Evolutionary conservation across 2,797 vertebrate species (phyloP).

Genomic region (Synaphobranchus kaupii): DNA sequence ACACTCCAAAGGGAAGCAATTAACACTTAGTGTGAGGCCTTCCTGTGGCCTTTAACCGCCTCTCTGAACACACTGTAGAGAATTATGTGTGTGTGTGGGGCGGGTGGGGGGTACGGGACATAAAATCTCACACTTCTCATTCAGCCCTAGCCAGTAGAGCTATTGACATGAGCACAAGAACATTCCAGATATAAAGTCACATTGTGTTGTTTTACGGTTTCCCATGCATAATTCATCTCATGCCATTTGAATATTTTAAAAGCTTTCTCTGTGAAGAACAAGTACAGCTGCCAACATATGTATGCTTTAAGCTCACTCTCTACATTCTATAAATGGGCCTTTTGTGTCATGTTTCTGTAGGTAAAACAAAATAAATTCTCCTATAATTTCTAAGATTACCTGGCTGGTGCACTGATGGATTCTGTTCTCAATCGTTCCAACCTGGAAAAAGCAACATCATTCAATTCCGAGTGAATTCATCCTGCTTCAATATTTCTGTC

Average conservation of each 20-base stretch:
- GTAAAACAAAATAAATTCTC: slow-evolving; percentile 40
- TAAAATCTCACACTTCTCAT: background rate
- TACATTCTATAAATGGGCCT: slow-evolving; percentile 29
- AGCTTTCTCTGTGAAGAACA: slow-evolving; percentile 17
- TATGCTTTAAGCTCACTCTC: slow-evolving; percentile 6
- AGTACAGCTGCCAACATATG: slow-evolving; percentile 20
- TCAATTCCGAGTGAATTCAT: background rate
- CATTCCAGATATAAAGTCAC: background rate
- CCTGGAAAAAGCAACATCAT: background rate
- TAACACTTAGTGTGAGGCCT: slow-evolving; percentile 44
- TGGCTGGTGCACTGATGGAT: slow-evolving; percentile 39
- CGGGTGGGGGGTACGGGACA: background rate
- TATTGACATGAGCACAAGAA: slow-evolving; percentile 17
- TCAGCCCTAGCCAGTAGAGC: slow-evolving; percentile 8
- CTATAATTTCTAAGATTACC: slow-evolving; percentile 41
- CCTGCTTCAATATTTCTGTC: background rate
- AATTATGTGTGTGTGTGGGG: background rate
- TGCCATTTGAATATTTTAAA: slow-evolving; percentile 34
- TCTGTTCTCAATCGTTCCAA: background rate
- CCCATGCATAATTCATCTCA: slow-evolving; percentile 32
- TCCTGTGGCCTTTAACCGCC: background rate
- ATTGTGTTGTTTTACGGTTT: slow-evolving; percentile 19
- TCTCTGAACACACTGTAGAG: background rate
- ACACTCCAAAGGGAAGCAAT: slow-evolving; percentile 52
- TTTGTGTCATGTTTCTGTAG: slow-evolving; percentile 33